Percentiles rank a stretch among this genome's conserved stretches.
phyloP scores from a whole-genome alignment of 64 coral and sea anemone genomes.

The Platygyra sinensis region DNA sequence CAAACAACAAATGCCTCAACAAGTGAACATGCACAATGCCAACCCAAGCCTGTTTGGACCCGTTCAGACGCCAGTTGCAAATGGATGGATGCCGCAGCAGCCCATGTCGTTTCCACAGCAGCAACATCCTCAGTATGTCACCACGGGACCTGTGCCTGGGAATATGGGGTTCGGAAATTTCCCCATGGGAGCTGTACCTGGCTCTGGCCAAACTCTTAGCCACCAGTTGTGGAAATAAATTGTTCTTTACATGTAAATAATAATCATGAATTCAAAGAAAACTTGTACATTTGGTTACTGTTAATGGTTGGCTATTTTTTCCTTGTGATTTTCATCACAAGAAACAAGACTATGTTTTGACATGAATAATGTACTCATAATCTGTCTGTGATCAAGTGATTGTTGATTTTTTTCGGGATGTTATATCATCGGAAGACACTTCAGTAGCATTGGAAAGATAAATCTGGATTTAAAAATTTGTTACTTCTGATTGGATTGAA shows the following conservation, averaged over 20 bases:
- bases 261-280: background rate
- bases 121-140: slow-evolving; percentile 58
- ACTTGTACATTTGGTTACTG: slow-evolving; percentile 24
- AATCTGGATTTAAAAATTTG: no score
- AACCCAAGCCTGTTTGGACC: slow-evolving; percentile 11
- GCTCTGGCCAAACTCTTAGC: slow-evolving; percentile 53
- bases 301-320: background rate
- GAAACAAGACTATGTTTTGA: background rate
- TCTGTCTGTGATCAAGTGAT: background rate
- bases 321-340: background rate
- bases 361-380: background rate
- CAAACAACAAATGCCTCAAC: slow-evolving; percentile 31
- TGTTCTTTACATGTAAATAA: slow-evolving; percentile 27
- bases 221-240: slow-evolving; percentile 63
- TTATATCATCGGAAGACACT: no score
- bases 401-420: no score
- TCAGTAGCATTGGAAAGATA: no score
- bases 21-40: slow-evolving; percentile 9
- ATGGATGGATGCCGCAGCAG: slow-evolving; percentile 47
- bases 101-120: slow-evolving; percentile 58
- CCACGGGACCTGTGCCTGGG: slow-evolving; percentile 32
- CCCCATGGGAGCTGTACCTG: slow-evolving; percentile 27
- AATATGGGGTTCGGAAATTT: slow-evolving; percentile 24
- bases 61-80: background rate
- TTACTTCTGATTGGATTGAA: no score